Conservation (phyloP, 2,113 vertebrate genomes). For the Halcyon senegalensis region DNA sequence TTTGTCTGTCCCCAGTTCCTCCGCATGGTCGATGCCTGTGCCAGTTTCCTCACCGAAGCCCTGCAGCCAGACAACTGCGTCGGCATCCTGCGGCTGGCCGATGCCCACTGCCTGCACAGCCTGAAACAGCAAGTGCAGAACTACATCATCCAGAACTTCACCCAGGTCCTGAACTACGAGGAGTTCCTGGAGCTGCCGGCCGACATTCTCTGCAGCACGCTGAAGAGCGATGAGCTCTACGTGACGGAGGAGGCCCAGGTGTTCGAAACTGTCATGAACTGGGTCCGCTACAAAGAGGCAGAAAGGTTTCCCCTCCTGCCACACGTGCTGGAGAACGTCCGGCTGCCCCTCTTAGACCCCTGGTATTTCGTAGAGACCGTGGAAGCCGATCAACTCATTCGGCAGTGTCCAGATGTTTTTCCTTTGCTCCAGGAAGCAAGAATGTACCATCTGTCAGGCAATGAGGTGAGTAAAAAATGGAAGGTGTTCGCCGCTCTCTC, state of each 20-base stretch:
- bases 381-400: slow-evolving; percentile 88
- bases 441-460: slow-evolving; percentile 91
- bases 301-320: slow-evolving; percentile 82
- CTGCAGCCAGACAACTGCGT: slow-evolving; percentile 92
- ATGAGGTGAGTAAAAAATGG: slow-evolving; percentile 81
- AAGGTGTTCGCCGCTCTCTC: background rate
- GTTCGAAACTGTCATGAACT: slow-evolving; percentile 89
- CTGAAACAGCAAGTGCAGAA: slow-evolving; percentile 83
- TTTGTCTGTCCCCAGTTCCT: slow-evolving; percentile 81
- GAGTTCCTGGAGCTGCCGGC: slow-evolving; percentile 89
- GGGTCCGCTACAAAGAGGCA: slow-evolving; percentile 81
- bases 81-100: slow-evolving; percentile 89
- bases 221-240: slow-evolving; percentile 88
- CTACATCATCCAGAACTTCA: slow-evolving; percentile 90
- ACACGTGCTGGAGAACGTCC: slow-evolving; percentile 81
- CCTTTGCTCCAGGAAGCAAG: slow-evolving; percentile 91
- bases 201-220: slow-evolving; percentile 80
- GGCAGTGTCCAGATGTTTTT: slow-evolving; percentile 87
- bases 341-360: slow-evolving; percentile 90
- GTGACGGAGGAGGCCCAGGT: slow-evolving; percentile 90
- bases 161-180: slow-evolving; percentile 83
- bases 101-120: slow-evolving; percentile 82
- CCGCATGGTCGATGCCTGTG: slow-evolving; percentile 91
- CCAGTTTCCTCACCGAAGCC: slow-evolving; percentile 87
- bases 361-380: slow-evolving; percentile 94